These are phyloP conservation scores for Yponomeuta malinellus DNA, from an alignment of 2,888 invertebrate genomes.

Conservation along the genomic window DNA sequence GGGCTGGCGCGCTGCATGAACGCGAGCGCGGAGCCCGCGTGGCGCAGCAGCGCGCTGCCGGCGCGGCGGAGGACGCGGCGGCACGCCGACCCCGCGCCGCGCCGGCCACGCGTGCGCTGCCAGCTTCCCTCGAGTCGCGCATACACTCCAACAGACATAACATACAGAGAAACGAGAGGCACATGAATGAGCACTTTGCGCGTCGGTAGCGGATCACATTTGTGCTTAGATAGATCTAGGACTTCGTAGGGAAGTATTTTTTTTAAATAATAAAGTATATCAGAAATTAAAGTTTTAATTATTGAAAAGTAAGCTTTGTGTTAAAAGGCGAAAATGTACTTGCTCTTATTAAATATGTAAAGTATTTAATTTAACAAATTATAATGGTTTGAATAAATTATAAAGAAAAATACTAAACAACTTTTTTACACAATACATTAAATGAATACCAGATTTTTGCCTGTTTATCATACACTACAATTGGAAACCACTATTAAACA, in stretches of 20 bases:
- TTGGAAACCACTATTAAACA: not conserved
- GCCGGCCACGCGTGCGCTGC: constrained; percentile 77
- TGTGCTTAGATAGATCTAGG: too few relatives aligned
- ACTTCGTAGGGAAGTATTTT: not conserved
- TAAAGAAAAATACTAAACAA: not conserved
- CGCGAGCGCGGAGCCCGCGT: constrained; percentile 79
- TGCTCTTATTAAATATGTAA: not conserved
- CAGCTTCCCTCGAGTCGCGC: constrained; percentile 86
- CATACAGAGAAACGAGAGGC: constrained; percentile 86
- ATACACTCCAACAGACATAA: constrained; percentile 93
- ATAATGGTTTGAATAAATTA: not conserved
- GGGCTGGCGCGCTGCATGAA: constrained; percentile 84
- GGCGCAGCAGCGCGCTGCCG: constrained; percentile 77
- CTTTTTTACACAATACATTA: not conserved
- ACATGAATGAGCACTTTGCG: constrained; percentile 92
- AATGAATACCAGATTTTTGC: not conserved
- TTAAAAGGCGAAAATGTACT: not conserved
- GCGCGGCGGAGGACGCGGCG: constrained; percentile 62
- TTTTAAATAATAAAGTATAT: not conserved
- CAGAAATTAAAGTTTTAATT: not conserved
- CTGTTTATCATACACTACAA: not conserved
- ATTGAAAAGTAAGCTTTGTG: constrained; percentile 5
- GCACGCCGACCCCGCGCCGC: constrained; percentile 77
- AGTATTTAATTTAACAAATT: not conserved
- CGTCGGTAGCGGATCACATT: constrained; percentile 57